Conservation (phyloP, 2,113 vertebrate genomes). For the Bothrops jararaca region DNA sequence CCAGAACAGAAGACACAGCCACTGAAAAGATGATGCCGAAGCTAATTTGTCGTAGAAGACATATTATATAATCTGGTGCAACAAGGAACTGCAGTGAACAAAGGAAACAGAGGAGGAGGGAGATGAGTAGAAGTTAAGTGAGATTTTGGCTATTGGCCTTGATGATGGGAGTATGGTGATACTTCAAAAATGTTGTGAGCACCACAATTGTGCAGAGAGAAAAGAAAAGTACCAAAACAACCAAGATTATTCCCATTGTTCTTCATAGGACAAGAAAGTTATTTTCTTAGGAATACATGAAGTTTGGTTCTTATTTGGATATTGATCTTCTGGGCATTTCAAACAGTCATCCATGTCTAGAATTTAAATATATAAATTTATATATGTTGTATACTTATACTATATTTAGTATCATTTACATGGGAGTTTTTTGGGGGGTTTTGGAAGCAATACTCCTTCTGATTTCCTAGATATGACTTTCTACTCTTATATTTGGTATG, state of each 20-base stretch:
- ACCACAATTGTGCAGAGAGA: neutral
- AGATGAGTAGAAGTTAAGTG: neutral
- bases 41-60: neutral
- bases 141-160: neutral
- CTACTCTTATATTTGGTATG: neutral
- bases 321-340: neutral
- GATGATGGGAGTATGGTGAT: neutral
- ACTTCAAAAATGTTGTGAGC: neutral
- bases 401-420: neutral
- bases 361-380: no score
- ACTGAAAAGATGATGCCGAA: neutral
- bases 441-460: neutral
- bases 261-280: neutral
- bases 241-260: neutral
- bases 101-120: neutral
- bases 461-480: neutral
- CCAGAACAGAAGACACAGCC: neutral
- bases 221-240: neutral
- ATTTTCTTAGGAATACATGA: neutral
- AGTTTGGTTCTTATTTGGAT: neutral
- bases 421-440: neutral
- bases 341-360: neutral
- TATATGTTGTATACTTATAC: neutral
- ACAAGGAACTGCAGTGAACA: neutral
- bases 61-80: neutral